Conservation (phyloP, 2,113 vertebrate genomes). For the Saccopteryx leptura region DNA sequence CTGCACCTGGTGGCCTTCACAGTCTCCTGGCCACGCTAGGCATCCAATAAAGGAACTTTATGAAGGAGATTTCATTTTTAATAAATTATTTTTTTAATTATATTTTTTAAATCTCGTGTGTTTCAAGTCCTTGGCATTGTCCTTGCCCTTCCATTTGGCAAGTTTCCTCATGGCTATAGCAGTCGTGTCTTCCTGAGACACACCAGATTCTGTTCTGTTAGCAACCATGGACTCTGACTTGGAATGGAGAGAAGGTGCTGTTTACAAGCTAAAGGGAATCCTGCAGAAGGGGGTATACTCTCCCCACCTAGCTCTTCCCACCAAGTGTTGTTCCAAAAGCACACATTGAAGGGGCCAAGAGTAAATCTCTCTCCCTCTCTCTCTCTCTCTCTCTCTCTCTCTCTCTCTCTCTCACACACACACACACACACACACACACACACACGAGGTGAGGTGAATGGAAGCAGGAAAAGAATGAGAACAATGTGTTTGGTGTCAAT, state of each 20-base stretch:
- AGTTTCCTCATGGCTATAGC: not conserved
- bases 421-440: not conserved
- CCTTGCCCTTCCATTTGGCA: conserved; percentile 24
- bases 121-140: not conserved
- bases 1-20: not conserved
- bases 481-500: not conserved
- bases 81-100: not conserved
- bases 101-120: not conserved
- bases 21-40: not conserved
- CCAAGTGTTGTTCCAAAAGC: not conserved
- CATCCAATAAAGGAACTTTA: not conserved
- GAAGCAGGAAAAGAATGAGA: conserved; percentile 3
- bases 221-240: not conserved
- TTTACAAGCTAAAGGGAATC: not conserved
- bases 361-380: too few relatives aligned
- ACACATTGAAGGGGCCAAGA: not conserved
- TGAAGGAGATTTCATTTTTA: not conserved
- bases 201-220: not conserved
- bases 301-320: not conserved
- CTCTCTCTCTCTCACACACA: too few relatives aligned
- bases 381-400: too few relatives aligned
- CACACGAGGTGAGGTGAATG: not conserved
- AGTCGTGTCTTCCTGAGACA: not conserved
- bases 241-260: not conserved
- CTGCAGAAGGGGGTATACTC: not conserved